Base-by-base conservation (phyloP, 2,888 invertebrate genomes). In the Chydorus sphaericus region DNA sequence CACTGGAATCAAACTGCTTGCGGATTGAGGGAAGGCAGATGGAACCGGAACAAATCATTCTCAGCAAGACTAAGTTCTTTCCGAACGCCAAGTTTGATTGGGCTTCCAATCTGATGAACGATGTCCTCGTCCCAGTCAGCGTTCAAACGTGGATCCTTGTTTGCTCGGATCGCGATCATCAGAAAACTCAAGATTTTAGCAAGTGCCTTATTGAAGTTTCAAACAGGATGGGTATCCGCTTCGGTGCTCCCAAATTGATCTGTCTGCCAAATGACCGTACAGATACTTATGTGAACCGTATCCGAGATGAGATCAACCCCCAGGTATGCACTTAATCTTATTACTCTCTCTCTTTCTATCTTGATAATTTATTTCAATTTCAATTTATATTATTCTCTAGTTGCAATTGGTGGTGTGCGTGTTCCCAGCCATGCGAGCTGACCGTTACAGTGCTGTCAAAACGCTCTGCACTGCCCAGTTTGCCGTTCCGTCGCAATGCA, bases 371-470 rank as follows among this genome's bases (percentile, higher is more conserved):
- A n/a, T n/a, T n/a, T n/a, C n/a, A n/a, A n/a, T n/a, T n/a, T n/a
- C n/a, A n/a, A n/a, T n/a, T n/a, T n/a, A n/a, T n/a, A n/a, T n/a
- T n/a, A 44, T 53, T 38, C 58, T 64, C 16, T 62, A 74, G 63
- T 62, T 79, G 5, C 84, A 92, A 71, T 71, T 91, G 38, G 81
- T 88, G 0, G 86, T 93, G 0, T 75, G 83, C 1, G 80, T 96
- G 20, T 84, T 85, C 61, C 89, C 91, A 0, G 81, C 82, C 0
- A 71, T 78, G 20, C 73, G 93, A 26, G 85, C 85, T 60, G 94
- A 94, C 66, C 76, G 90, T 1, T 96, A 96, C 65, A 73, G 82
- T 0, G 84, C 88, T 0, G 81, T 96, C 1, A 96, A 96, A 70
- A 85, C 82, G 63, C 66, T 90, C 0, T 90, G 90, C 67, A 89